phyloP scores from a whole-genome alignment of 1,140 invertebrate genomes.

The Archivesica marissinica region DNA sequence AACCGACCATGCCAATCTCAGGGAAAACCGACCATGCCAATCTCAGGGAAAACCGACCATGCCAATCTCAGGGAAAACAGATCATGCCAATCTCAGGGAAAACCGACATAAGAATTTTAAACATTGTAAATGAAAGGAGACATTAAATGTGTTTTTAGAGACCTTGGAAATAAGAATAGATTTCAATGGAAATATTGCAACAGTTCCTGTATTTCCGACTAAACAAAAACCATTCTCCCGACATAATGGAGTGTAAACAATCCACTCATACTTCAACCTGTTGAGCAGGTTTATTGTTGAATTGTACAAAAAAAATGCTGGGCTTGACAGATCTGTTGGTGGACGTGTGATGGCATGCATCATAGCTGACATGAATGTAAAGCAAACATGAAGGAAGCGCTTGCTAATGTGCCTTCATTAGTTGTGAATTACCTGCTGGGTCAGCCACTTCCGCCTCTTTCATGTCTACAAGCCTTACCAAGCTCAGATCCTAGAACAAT shows the following conservation, averaged over 20 bases:
- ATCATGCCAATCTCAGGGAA: too few relatives aligned
- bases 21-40: too few relatives aligned
- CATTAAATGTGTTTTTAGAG: too few relatives aligned
- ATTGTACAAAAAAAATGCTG: slow-evolving; percentile 5
- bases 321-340: not conserved
- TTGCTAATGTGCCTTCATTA: not conserved
- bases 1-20: too few relatives aligned
- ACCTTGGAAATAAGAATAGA: too few relatives aligned
- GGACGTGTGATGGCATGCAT: slow-evolving; percentile 9
- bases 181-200: too few relatives aligned
- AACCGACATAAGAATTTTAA: too few relatives aligned
- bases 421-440: slow-evolving; percentile 25
- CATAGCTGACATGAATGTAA: not conserved
- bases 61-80: too few relatives aligned
- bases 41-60: too few relatives aligned
- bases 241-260: slow-evolving; percentile 24
- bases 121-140: too few relatives aligned
- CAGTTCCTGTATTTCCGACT: not conserved
- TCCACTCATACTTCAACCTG: not conserved
- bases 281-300: slow-evolving; percentile 24
- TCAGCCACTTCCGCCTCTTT: not conserved
- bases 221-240: not conserved
- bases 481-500: not conserved
- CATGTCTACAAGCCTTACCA: not conserved
- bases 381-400: slow-evolving; percentile 7